Evolutionary conservation across 2,888 invertebrate genomes (phyloP).

Genomic region (Thereva nobilitata): DNA sequence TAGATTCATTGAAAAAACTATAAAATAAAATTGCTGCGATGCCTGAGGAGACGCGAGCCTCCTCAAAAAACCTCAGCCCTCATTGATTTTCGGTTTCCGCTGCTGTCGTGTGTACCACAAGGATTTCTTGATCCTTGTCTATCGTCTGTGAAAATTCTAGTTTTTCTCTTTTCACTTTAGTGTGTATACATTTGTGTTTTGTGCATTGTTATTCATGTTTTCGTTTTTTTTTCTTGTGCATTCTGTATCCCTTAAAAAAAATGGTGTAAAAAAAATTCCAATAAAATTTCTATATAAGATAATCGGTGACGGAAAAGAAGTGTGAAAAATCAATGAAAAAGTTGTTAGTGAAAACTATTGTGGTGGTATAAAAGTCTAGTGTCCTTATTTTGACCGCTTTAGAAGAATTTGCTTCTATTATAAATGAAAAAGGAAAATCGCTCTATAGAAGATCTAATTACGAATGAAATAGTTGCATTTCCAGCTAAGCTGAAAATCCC

Average conservation of each 20-base stretch:
- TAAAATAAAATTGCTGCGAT: conserved; percentile 16
- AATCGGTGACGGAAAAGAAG: too few species aligned
- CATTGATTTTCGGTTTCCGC: conserved; percentile 35
- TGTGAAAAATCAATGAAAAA: too few species aligned
- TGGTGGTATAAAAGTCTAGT: too few species aligned
- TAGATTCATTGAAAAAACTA: conserved; percentile 2
- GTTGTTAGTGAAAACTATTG: too few species aligned
- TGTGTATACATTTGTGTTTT: conserved; percentile 24
- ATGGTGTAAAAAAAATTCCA: background rate
- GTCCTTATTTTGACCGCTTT: too few species aligned
- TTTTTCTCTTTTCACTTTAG: conserved; percentile 8
- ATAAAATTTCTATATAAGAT: too few species aligned
- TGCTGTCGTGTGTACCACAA: conserved; percentile 25
- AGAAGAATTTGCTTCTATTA: too few species aligned
- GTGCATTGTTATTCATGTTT: conserved; percentile 28
- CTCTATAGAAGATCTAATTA: too few species aligned
- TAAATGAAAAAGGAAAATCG: too few species aligned
- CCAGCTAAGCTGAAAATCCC: too few species aligned
- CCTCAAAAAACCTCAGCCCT: conserved; percentile 21
- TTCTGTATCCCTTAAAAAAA: conserved; percentile 17
- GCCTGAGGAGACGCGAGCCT: conserved; percentile 27
- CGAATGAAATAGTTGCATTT: too few species aligned
- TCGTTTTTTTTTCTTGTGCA: conserved; percentile 11
- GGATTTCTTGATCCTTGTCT: conserved; percentile 25
- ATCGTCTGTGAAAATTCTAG: conserved; percentile 6